A percentile compares a stretch with the other conserved stretches of the same genome.
Evolutionary conservation across 1,140 invertebrate genomes (phyloP).

Genomic region (Pseudomyrmex concolor): DNA sequence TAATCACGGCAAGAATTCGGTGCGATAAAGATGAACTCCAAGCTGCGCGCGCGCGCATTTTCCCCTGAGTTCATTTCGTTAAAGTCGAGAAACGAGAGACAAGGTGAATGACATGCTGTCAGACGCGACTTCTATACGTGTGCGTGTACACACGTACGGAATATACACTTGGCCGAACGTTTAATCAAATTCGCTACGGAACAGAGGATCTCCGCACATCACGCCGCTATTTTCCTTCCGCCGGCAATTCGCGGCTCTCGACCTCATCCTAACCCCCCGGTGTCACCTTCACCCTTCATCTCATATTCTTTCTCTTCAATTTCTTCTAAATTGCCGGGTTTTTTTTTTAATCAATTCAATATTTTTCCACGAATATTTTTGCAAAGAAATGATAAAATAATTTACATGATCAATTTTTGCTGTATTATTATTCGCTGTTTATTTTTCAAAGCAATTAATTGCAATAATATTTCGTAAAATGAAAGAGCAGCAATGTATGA

Average conservation of each 20-base stretch:
- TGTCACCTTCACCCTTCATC: neutral
- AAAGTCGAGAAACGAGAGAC: slow-evolving; percentile 35
- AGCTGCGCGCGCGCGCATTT: neutral
- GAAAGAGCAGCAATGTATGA: too few species aligned
- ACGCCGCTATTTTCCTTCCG: slow-evolving; percentile 17
- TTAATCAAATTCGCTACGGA: slow-evolving; percentile 69
- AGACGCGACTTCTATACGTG: too few species aligned
- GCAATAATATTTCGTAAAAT: neutral
- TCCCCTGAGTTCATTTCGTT: slow-evolving; percentile 22
- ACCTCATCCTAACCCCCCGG: neutral
- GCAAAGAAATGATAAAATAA: neutral
- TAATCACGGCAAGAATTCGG: slow-evolving; percentile 6
- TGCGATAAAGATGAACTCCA: neutral
- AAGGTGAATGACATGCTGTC: slow-evolving; percentile 1
- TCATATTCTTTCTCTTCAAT: neutral
- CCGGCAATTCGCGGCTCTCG: slow-evolving; percentile 6
- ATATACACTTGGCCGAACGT: slow-evolving; percentile 30
- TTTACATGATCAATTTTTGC: neutral
- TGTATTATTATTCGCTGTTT: neutral
- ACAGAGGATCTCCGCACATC: neutral
- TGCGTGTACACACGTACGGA: neutral
- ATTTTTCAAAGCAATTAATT: neutral
- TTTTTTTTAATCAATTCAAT: neutral
- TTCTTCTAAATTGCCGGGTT: neutral
- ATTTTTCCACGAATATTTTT: neutral